phyloP scores from a whole-genome alignment of 1,140 invertebrate genomes.

The Pogonus chalceus region DNA sequence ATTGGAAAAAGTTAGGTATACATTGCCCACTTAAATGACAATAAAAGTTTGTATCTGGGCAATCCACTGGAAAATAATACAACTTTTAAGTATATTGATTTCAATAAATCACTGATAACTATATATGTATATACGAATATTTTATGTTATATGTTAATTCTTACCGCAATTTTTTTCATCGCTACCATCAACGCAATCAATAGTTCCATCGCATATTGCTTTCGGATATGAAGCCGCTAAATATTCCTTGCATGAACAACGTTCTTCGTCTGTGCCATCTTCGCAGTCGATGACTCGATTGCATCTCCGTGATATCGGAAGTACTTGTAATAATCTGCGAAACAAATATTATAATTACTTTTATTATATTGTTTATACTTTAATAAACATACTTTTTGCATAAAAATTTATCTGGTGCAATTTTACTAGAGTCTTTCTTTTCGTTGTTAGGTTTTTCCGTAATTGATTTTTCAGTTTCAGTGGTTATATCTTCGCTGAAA shows the following conservation, averaged over 20 bases:
- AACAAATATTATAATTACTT: no score
- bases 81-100: no score
- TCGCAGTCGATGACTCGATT: conserved; percentile 64
- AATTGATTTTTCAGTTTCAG: neutral
- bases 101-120: no score
- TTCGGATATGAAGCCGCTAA: conserved; percentile 40
- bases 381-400: conserved; percentile 31
- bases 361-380: conserved; percentile 5
- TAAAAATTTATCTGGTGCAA: conserved; percentile 30
- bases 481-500: neutral
- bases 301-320: conserved; percentile 50
- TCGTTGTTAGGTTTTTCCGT: neutral
- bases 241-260: conserved; percentile 63
- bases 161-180: conserved; percentile 43
- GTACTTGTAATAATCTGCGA: conserved; percentile 50
- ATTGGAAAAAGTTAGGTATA: conserved; percentile 44
- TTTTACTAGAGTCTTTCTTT: conserved; percentile 1
- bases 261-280: conserved; percentile 67
- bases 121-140: neutral
- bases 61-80: conserved; percentile 40
- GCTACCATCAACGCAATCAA: conserved; percentile 62
- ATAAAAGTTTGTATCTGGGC: conserved; percentile 41
- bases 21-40: conserved; percentile 49
- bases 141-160: conserved; percentile 5
- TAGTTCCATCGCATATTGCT: conserved; percentile 65